Base-by-base conservation (phyloP, 2,797 vertebrate species). In the Pyrocephalus nanus region DNA sequence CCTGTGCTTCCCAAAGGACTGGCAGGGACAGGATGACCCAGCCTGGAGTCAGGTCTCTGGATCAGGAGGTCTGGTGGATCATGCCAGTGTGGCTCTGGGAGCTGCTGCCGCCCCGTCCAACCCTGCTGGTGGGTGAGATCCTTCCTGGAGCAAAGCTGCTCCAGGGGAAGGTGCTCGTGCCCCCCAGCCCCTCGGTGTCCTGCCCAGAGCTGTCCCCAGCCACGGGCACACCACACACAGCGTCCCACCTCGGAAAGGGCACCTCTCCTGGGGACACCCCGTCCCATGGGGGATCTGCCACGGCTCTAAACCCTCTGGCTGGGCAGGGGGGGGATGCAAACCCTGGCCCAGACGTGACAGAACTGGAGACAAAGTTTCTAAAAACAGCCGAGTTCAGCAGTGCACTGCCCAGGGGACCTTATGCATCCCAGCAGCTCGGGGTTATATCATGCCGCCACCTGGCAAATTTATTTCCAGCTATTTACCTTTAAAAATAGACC, bases 401-500 rank as follows among this genome's bases (percentile, higher is more conserved):
- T 9, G 65, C 57, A 30, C 42, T 73, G n/a, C 64, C 32, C 67
- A 40, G 38, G 36, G 29, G 34, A 7, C 15, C 8, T 58, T 14
- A n/a, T 50, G 34, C 77, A 87, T n/a, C 55, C 86, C 78, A 73
- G 47, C 30, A 86, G 34, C 54, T 62, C 54, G 2, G 1, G 36
- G 36, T 12, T 66, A 23, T 55, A 40, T 36, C 23, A 36, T 1
- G 0, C 48, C 40, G 77, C 57, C 50, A 84, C 30, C 66, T 47
- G 72, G 54, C 9, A 86, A 85, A 70, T 42, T 76, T 82, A 84
- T 58, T 89, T 75, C 58, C 61, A 89, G 66, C 27, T 91, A 88
- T 88, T 93, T 92, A 48, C 51, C 64, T 82, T 79, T 93, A 87
- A 91, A 96, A 91, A 76, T 48, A 93, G 86, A 69, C 40, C 71